These are phyloP conservation scores for Andrena minutula DNA, from an alignment of 2,888 invertebrate species.

Conservation along the genomic window DNA sequence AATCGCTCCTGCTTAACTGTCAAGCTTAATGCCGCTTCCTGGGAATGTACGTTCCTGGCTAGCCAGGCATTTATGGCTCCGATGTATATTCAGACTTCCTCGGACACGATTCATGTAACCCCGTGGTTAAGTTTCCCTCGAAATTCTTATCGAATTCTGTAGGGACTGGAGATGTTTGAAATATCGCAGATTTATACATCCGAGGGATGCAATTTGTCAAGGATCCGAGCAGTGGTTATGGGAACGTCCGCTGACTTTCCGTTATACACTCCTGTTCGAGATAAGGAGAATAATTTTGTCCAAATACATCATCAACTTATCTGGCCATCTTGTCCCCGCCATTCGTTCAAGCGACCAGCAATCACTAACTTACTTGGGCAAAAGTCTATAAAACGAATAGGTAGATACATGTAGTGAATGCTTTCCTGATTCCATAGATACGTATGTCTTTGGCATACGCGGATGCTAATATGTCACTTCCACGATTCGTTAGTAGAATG, in stretches of 20 bases:
- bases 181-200: not conserved
- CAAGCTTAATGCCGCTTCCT: constrained; percentile 17
- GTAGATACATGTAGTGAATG: not conserved
- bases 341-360: not conserved
- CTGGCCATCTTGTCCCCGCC: not conserved
- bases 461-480: not conserved
- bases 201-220: not conserved
- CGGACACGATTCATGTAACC: constrained; percentile 4
- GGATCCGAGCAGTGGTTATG: not conserved
- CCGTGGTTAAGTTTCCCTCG: not conserved
- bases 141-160: not conserved
- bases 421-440: not conserved
- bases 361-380: not conserved
- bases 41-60: not conserved
- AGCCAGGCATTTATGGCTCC: constrained; percentile 35
- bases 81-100: constrained; percentile 39
- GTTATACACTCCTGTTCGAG: not conserved
- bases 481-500: not conserved
- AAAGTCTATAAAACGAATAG: not conserved
- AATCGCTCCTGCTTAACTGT: constrained; percentile 19
- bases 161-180: not conserved
- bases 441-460: not conserved
- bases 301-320: not conserved
- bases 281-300: not conserved
- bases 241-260: not conserved